These are phyloP conservation scores for Lasaia peninsularis DNA, from an alignment of 1,140 invertebrate species.

Conservation along the genomic window DNA sequence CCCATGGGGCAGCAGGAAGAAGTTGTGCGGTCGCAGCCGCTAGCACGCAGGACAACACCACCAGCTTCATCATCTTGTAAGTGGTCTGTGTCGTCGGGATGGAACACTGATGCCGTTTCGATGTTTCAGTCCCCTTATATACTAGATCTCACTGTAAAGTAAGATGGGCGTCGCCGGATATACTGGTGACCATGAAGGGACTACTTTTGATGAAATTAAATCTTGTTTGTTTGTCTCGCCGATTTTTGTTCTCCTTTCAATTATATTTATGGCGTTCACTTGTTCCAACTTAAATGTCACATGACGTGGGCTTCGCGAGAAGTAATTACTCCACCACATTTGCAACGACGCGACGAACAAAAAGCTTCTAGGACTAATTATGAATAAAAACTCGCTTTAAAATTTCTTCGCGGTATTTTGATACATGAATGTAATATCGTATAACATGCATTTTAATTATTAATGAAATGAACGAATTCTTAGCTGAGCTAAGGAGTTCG, in stretches of 20 bases:
- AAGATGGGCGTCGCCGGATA: slow-evolving; percentile 39
- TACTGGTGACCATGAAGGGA: slow-evolving; percentile 47
- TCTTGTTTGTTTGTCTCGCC: slow-evolving; percentile 14
- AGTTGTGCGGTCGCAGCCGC: slow-evolving; percentile 58
- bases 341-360: neutral
- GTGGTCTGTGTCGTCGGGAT: slow-evolving; percentile 62
- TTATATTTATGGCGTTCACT: slow-evolving; percentile 17
- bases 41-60: slow-evolving; percentile 77
- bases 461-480: too few species aligned
- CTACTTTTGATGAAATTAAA: slow-evolving; percentile 37
- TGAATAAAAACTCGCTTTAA: too few species aligned
- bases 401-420: too few species aligned
- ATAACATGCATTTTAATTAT: too few species aligned
- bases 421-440: too few species aligned
- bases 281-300: slow-evolving; percentile 19
- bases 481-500: too few species aligned
- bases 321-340: slow-evolving; percentile 7
- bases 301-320: neutral
- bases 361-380: neutral
- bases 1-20: slow-evolving; percentile 28
- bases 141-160: slow-evolving; percentile 33
- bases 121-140: slow-evolving; percentile 39
- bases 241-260: slow-evolving; percentile 21
- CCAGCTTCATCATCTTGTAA: slow-evolving; percentile 73
- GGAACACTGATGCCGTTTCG: slow-evolving; percentile 46